Evolutionary conservation across 2,797 vertebrate species (phyloP).

Genomic region (Galagoides demidoff): DNA sequence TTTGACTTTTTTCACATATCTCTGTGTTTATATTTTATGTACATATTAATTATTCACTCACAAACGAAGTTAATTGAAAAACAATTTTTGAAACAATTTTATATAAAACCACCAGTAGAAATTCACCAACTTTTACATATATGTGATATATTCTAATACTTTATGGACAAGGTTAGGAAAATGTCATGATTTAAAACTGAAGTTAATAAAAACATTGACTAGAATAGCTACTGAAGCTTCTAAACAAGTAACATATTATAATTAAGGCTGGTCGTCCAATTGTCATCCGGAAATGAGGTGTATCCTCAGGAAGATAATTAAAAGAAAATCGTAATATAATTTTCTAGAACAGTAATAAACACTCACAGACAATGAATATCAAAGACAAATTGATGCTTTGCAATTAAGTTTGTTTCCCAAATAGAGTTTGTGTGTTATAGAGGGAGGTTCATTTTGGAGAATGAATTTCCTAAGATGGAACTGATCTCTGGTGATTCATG

Average conservation of each 20-base stretch:
- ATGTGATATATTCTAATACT: neutral
- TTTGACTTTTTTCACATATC: neutral
- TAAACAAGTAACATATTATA: conserved; percentile 4
- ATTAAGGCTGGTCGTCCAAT: conserved; percentile 1
- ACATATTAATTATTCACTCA: neutral
- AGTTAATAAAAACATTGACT: conserved; percentile 29
- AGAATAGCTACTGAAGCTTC: conserved; percentile 20
- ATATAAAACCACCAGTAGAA: neutral
- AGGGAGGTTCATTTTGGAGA: neutral
- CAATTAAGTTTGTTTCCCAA: conserved; percentile 65
- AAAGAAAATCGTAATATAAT: conserved; percentile 63
- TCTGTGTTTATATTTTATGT: neutral
- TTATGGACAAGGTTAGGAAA: neutral
- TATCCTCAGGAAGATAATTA: conserved; percentile 64
- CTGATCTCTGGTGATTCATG: neutral
- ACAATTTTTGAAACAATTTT: neutral
- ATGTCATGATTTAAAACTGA: neutral
- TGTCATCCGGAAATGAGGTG: conserved; percentile 64
- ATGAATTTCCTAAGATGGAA: neutral
- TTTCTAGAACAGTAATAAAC: conserved; percentile 63
- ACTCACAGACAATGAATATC: conserved; percentile 57
- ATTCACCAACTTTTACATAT: neutral
- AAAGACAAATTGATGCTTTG: conserved; percentile 36
- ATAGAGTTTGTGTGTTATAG: neutral
- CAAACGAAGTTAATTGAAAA: neutral